Conservation (phyloP, 2,113 vertebrate genomes). For the Halichoeres trimaculatus region DNA sequence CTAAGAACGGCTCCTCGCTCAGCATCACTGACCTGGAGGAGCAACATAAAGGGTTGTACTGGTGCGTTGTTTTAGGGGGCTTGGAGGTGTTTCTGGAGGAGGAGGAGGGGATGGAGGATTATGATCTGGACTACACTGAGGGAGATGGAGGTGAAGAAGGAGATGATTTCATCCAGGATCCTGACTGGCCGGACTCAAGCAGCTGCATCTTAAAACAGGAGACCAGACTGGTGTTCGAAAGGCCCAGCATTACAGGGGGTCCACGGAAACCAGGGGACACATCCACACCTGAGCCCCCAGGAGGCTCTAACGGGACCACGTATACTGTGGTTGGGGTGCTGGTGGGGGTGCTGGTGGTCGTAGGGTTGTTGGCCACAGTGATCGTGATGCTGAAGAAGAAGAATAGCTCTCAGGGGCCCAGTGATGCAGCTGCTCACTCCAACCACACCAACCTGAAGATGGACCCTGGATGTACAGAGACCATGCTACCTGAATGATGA, state of each 20-base stretch:
- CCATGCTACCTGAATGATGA: constrained; percentile 9
- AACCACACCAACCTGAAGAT: background rate
- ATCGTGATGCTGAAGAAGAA: constrained; percentile 43
- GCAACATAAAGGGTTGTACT: constrained; percentile 65
- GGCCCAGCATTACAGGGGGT: too few species aligned
- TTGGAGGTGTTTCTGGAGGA: background rate
- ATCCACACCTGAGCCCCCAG: background rate
- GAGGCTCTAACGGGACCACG: background rate
- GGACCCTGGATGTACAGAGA: constrained; percentile 23
- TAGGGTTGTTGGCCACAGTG: constrained; percentile 18
- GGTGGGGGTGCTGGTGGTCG: constrained; percentile 45
- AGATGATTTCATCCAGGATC: background rate
- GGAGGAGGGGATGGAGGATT: background rate
- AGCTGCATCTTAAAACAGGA: constrained; percentile 71
- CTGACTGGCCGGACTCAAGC: background rate
- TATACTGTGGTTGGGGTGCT: constrained; percentile 28
- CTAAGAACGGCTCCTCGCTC: constrained; percentile 40
- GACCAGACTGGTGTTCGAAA: constrained; percentile 23
- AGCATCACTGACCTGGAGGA: constrained; percentile 33
- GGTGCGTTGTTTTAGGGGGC: constrained; percentile 61
- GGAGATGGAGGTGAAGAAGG: constrained; percentile 4
- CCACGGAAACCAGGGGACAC: too few species aligned
- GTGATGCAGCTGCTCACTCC: background rate
- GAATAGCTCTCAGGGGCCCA: background rate
- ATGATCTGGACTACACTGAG: background rate